Evolutionary conservation across 2,888 invertebrate species (phyloP).

Genomic region (Idaea biselata): DNA sequence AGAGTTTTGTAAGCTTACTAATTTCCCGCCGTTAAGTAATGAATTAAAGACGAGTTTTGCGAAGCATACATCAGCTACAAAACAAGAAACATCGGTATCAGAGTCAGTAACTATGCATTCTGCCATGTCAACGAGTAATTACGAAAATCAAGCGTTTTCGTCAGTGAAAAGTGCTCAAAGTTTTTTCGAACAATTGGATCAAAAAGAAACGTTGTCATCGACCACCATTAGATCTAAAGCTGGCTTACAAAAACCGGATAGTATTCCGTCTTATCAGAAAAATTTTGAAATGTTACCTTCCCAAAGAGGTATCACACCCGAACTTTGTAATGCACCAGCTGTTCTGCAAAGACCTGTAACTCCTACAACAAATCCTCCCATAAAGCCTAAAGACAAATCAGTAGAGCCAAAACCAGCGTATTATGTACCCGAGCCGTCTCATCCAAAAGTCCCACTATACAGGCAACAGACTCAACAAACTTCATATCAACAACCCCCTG

Average conservation of each 20-base stretch:
- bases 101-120: slow-evolving; percentile 54
- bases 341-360: slow-evolving; percentile 66
- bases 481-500: slow-evolving; percentile 35
- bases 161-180: slow-evolving; percentile 65
- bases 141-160: slow-evolving; percentile 53
- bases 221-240: slow-evolving; percentile 65
- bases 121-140: slow-evolving; percentile 42
- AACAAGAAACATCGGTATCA: slow-evolving; percentile 50
- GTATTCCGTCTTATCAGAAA: slow-evolving; percentile 84
- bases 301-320: slow-evolving; percentile 81
- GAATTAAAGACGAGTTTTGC: slow-evolving; percentile 60
- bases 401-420: slow-evolving; percentile 43
- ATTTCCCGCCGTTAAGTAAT: slow-evolving; percentile 62
- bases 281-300: slow-evolving; percentile 81
- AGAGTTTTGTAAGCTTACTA: slow-evolving; percentile 53
- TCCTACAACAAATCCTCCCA: slow-evolving; percentile 65
- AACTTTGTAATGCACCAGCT: slow-evolving; percentile 67
- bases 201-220: slow-evolving; percentile 58
- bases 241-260: slow-evolving; percentile 82
- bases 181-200: slow-evolving; percentile 66
- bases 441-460: slow-evolving; percentile 36
- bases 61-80: slow-evolving; percentile 43
- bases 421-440: slow-evolving; percentile 29
- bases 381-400: slow-evolving; percentile 55
- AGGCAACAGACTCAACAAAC: slow-evolving; percentile 41